A percentile compares a stretch with the other conserved stretches of the same genome.
Conservation (phyloP, 2,797 vertebrate genomes). For the Helarctos malayanus region DNA sequence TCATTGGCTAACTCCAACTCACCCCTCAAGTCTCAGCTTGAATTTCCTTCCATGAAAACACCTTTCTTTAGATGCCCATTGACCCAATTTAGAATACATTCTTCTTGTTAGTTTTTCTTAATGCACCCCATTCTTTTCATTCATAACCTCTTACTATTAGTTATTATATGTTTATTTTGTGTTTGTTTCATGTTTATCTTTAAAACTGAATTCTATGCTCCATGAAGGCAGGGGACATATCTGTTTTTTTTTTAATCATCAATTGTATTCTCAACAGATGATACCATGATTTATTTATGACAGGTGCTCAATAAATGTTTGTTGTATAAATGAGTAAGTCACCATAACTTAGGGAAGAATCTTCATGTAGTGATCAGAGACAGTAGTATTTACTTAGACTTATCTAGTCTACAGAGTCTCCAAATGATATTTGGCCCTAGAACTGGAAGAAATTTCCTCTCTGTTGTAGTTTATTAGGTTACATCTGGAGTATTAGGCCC, state of each 20-base stretch:
- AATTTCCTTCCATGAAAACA: background rate
- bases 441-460: background rate
- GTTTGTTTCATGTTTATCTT: background rate
- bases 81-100: constrained; percentile 35
- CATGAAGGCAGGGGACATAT: background rate
- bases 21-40: background rate
- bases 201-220: background rate
- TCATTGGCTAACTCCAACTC: background rate
- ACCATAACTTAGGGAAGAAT: background rate
- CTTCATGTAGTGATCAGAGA: constrained; percentile 1
- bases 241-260: background rate
- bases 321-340: constrained; percentile 4
- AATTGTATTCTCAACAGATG: background rate
- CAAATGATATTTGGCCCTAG: background rate
- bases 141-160: background rate
- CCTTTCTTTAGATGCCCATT: background rate
- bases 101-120: background rate
- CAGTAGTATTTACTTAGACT: background rate
- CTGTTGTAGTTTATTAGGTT: constrained; percentile 10
- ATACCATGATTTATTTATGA: background rate
- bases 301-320: background rate
- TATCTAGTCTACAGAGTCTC: background rate
- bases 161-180: background rate
- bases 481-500: background rate
- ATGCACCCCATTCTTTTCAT: background rate